Percentiles rank a stretch among this genome's conserved stretches.
Evolutionary conservation across 2,797 vertebrate species (phyloP).

Genomic region (Lerista edwardsae): DNA sequence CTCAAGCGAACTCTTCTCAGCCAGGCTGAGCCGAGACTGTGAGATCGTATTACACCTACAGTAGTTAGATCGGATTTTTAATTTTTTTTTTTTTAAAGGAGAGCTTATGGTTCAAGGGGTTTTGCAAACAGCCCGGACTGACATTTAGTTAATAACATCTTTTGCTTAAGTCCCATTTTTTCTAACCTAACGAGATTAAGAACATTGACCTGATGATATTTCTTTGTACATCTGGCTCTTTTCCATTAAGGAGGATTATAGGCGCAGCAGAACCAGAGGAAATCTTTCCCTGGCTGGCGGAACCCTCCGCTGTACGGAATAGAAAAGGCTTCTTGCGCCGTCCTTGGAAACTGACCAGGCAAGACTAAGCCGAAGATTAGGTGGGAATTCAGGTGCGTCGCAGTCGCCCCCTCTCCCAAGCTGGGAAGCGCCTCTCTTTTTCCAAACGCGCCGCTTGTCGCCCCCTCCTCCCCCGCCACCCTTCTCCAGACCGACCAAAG

Average conservation of each 20-base stretch:
- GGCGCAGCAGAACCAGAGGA: neutral
- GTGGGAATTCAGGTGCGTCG: neutral
- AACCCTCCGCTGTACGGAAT: slow-evolving; percentile 27
- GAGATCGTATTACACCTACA: slow-evolving; percentile 4
- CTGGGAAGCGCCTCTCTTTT: neutral
- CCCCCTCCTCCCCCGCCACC: no score
- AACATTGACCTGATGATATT: slow-evolving; percentile 64
- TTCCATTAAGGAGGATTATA: slow-evolving; percentile 35
- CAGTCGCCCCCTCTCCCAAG: neutral
- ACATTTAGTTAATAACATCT: slow-evolving; percentile 65
- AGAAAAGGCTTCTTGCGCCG: neutral
- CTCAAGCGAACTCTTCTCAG: neutral
- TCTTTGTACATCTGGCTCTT: slow-evolving; percentile 58
- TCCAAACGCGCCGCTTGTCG: neutral
- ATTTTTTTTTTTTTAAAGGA: slow-evolving; percentile 20
- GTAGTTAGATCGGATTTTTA: slow-evolving; percentile 27
- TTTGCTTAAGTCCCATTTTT: slow-evolving; percentile 59
- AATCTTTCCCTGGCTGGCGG: slow-evolving; percentile 2
- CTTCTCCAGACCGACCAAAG: neutral
- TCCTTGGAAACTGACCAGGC: neutral
- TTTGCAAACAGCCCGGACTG: slow-evolving; percentile 53
- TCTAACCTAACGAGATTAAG: slow-evolving; percentile 69
- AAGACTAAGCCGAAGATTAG: neutral
- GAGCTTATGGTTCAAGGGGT: slow-evolving; percentile 49
- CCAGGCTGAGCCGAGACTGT: neutral